phyloP scores from a whole-genome alignment of 2,888 invertebrate genomes.

The Cantharis lateralis region DNA sequence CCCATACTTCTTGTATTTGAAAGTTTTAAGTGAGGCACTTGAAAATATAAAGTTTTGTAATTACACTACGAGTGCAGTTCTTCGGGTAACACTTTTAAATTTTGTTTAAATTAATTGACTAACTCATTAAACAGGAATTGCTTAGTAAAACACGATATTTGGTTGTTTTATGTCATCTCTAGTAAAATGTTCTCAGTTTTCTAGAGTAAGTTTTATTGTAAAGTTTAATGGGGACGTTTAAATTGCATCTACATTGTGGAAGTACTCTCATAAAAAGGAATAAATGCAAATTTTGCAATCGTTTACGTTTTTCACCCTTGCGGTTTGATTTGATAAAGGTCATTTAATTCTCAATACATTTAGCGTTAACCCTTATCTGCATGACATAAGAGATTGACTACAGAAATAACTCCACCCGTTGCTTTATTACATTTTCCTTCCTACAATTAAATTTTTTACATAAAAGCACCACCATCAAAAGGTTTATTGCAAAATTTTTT shows the following conservation, averaged over 20 bases:
- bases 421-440: background rate
- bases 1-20: background rate
- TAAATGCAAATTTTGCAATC: constrained; percentile 5
- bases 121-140: background rate
- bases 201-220: background rate
- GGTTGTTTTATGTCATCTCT: background rate
- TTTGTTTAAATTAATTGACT: background rate
- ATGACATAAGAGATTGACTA: constrained; percentile 1
- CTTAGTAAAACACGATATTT: constrained; percentile 2
- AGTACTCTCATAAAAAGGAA: constrained; percentile 1
- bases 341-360: background rate
- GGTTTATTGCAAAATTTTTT: background rate
- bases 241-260: background rate
- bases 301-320: constrained; percentile 3
- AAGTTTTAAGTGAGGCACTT: background rate
- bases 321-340: constrained; percentile 5
- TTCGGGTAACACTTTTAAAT: background rate
- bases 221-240: constrained; percentile 1
- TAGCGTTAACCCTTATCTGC: background rate
- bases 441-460: background rate
- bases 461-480: background rate
- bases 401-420: background rate
- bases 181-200: constrained; percentile 1
- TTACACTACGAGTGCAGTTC: background rate
- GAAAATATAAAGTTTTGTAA: background rate